Evolutionary conservation across 2,113 vertebrate species (phyloP), one percentile per base, ranked within the genome.

Genomic region (Isichthys henryi): DNA sequence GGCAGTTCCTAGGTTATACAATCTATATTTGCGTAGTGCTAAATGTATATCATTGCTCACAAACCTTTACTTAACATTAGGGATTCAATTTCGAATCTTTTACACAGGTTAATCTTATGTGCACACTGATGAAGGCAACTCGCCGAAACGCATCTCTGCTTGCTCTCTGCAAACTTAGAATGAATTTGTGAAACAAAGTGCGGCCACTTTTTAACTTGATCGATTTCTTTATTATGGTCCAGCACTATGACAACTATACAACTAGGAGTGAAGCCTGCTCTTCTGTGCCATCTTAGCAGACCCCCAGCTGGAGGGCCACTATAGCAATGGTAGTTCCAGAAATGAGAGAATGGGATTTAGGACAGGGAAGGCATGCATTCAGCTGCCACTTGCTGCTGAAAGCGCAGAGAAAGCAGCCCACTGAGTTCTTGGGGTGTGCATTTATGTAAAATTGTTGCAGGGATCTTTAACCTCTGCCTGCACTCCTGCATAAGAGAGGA

Each of bases 361-460:
- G 39, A 82, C 13, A 43, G 39, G 43, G 39, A 31, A 83, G 19
- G 43, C 45, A 48, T 21, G 49, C 85, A 86, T 31, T 52, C n/a
- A 86, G 48, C 19, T 23, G 70, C 15, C 35, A 35, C 31, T 77
- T 77, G 15, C 70, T 35, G 70, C 9, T 17, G 70, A 39, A 39
- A 77, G 70, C 3, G 39, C 21, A 35, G 85, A 19, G n/a, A 9
- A 5, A 0, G 5, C 48, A 52, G 85, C 49, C 85, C 9, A 19
- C 84, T 1, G 23, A 27, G 48, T 31, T 19, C 50, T 86, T 19
- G 3, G 49, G 85, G 23, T 52, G 27, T 86, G 83, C 86, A 87
- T 91, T 92, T 93, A 92, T 92, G 94, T 93, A 94, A 93, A 92
- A 89, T 92, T 92, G 91, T 90, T 48, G 90, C 90, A 6, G 15